Percentiles rank a stretch among this genome's conserved stretches.
Conservation (phyloP, 2,888 invertebrate genomes). For the Sphecodes monilicornis region DNA sequence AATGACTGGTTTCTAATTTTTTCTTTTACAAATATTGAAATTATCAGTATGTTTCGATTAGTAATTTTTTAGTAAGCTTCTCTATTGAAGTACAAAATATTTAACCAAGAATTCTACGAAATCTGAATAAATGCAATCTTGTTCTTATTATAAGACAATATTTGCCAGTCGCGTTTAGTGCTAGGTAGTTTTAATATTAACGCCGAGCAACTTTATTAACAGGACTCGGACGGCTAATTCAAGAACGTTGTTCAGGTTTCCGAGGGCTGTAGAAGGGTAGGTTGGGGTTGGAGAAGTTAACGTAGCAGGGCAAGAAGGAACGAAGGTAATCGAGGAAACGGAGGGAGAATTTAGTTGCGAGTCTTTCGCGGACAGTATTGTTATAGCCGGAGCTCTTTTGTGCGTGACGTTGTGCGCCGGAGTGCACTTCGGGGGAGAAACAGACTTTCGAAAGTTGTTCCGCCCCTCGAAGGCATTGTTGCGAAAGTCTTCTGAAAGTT, state of each 20-base stretch:
- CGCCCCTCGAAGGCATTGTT: constrained; percentile 22
- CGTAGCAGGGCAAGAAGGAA: background rate
- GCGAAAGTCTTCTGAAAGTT: constrained; percentile 13
- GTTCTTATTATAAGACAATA: too few relatives aligned
- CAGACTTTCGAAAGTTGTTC: constrained; percentile 18
- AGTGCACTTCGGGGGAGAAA: background rate
- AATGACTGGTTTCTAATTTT: too few relatives aligned
- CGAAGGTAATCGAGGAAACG: constrained; percentile 23
- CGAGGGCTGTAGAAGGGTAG: background rate
- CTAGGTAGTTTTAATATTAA: too few relatives aligned
- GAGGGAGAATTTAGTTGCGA: constrained; percentile 20
- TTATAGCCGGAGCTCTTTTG: constrained; percentile 1
- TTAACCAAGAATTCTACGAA: too few relatives aligned
- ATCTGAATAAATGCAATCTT: too few relatives aligned
- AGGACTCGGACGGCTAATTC: background rate
- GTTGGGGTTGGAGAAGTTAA: background rate
- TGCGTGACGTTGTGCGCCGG: background rate
- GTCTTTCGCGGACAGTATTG: constrained; percentile 17
- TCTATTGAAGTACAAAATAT: too few relatives aligned
- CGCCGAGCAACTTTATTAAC: background rate
- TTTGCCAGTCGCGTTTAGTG: too few relatives aligned
- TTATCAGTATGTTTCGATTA: too few relatives aligned
- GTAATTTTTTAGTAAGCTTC: too few relatives aligned
- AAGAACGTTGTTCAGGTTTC: background rate
- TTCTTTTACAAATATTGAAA: too few relatives aligned